These are phyloP conservation scores for Polypterus senegalus DNA, from an alignment of 2,113 vertebrate genomes.

Conservation along the genomic window DNA sequence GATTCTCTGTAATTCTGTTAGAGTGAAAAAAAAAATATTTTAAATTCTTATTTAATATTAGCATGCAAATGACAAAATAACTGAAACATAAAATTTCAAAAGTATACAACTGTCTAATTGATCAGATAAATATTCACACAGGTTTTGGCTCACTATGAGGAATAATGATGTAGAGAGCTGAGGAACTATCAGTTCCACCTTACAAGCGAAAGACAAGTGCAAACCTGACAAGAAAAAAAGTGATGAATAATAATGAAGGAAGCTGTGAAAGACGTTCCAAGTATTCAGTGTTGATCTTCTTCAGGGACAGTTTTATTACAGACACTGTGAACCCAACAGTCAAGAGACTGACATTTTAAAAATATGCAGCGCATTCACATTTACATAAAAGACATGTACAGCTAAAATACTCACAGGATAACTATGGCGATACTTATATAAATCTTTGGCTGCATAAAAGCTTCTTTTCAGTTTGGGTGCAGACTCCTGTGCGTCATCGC, in stretches of 20 bases:
- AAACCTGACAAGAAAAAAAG: conserved; percentile 11
- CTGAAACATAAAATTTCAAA: neutral
- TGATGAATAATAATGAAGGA: neutral
- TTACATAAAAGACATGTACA: neutral
- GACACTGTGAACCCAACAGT: too few species aligned
- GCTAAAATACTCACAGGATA: conserved; percentile 71
- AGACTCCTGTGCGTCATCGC: conserved; percentile 54
- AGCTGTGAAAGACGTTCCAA: too few species aligned
- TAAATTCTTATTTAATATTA: neutral
- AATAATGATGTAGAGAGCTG: too few species aligned
- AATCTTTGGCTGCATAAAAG: conserved; percentile 89
- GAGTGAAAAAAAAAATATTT: conserved; percentile 31
- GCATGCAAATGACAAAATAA: neutral
- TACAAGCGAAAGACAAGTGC: neutral
- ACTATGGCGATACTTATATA: conserved; percentile 94
- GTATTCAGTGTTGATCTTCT: too few species aligned
- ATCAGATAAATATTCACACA: neutral
- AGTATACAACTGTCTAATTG: neutral
- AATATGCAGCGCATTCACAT: neutral
- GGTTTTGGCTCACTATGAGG: too few species aligned
- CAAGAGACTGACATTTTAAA: neutral
- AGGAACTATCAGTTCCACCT: too few species aligned
- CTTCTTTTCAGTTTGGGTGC: conserved; percentile 87
- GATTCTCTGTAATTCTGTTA: conserved; percentile 81
- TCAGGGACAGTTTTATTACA: too few species aligned